Percentiles rank a stretch among this genome's conserved stretches.
These are phyloP conservation scores for Megaleporinus macrocephalus DNA, from an alignment of 2,113 vertebrate genomes.

Conservation along the genomic window DNA sequence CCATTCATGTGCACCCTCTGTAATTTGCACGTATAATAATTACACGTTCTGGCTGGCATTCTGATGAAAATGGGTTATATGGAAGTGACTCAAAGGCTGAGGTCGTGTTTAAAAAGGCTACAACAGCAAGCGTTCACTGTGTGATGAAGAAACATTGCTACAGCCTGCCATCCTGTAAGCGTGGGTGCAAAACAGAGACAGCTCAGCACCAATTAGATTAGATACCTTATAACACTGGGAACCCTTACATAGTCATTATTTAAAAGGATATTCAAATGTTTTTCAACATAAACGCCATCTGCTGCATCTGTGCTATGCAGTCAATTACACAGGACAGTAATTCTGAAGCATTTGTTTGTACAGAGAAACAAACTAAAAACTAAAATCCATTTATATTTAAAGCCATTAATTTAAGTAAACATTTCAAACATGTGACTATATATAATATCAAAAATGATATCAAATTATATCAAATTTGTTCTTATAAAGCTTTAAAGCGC, in stretches of 20 bases:
- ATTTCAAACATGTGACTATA: no score
- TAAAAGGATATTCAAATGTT: not conserved
- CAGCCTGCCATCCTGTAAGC: not conserved
- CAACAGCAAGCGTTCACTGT: not conserved
- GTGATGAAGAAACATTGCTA: not conserved
- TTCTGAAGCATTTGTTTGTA: no score
- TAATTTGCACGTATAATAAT: slow-evolving; percentile 10
- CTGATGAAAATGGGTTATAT: not conserved
- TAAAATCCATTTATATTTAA: no score
- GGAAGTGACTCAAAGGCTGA: slow-evolving; percentile 9
- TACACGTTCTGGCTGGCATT: not conserved
- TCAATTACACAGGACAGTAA: no score
- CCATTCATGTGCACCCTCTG: not conserved
- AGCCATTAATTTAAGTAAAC: no score
- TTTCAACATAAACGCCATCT: not conserved
- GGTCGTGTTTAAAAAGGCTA: not conserved
- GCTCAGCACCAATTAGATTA: not conserved
- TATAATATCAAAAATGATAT: no score
- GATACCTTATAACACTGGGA: not conserved
- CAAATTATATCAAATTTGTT: no score
- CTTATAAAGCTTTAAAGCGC: no score
- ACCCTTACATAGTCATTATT: not conserved
- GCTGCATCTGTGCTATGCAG: not conserved
- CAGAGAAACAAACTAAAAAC: no score
- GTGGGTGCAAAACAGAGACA: not conserved